Base-by-base conservation (phyloP, 2,113 vertebrate genomes). In the Symphodus melops region DNA sequence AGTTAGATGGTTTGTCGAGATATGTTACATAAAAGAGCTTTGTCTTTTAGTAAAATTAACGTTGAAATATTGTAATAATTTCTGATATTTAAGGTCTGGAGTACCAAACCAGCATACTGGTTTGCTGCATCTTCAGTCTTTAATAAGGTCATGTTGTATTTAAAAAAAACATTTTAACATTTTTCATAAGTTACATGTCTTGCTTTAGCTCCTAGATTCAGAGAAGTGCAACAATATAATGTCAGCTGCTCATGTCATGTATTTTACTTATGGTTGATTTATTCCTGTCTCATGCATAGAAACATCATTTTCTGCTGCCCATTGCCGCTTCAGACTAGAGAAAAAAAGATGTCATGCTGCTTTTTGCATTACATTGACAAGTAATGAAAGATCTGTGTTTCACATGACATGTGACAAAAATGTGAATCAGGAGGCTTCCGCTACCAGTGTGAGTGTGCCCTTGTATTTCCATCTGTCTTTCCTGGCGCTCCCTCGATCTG, bases 381-480 rank as follows among this genome's bases (percentile, higher is more conserved):
- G 57, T 83, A 59, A 81, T 59, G 79, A 83, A n/a, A 60, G 44
- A 76, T 60, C 49, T 79, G 60, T 86, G 56, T 68, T 52, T 69
- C 72, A 23, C 59, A 37, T 80, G 84, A 81, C 36, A 4, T 74
- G 66, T 81, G 79, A 79, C 59, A 77, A 66, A 79, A 79, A 72
- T 68, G 55, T 37, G 55, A 80, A 79, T 68, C 44, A 20, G 53
- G 66, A 68, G 17, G 52, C 23, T 77, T 85, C 75, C 72, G 74
- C 84, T 64, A 59, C 67, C 73, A 59, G 64, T 37, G 33, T 83
- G 75, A 76, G 67, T 71, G 57, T 75, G 65, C 46, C 72, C 79
- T 77, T 82, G 74, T 85, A 73, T 78, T 75, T 76, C 82, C 81
- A 77, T 82, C 77, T 68, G 66, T 78, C 76, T 72, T 13, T 63